A percentile compares a stretch with the other conserved stretches of the same genome.
These are phyloP conservation scores for Axinella damicornis DNA, from an alignment of 37 sponge, comb jelly and placozoan genomes.

Conservation along the genomic window DNA sequence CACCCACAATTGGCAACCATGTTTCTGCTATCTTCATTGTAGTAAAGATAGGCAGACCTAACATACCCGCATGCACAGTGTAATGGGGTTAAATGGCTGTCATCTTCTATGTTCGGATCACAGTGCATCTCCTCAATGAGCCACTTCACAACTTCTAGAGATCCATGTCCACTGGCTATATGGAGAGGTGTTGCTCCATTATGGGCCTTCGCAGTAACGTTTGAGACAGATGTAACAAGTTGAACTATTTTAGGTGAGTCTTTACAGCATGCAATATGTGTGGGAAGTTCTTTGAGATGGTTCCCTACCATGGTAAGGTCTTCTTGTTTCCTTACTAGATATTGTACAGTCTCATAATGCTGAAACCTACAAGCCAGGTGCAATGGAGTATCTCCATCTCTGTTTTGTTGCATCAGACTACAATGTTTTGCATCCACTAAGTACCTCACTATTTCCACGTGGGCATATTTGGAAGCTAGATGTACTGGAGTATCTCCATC, in stretches of 20 bases:
- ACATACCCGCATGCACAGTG: no score
- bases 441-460: not conserved
- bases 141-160: no score
- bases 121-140: no score
- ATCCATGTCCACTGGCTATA: no score
- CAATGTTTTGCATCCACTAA: not conserved
- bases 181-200: no score
- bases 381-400: not conserved
- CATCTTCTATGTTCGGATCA: no score
- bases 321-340: not conserved
- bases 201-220: no score
- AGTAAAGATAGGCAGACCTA: no score
- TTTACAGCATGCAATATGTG: not conserved
- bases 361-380: conserved; percentile 1
- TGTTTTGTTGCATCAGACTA: not conserved
- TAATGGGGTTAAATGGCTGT: no score
- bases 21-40: no score
- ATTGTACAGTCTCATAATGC: not conserved
- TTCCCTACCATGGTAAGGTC: not conserved
- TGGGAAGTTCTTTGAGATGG: not conserved
- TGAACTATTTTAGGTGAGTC: not conserved
- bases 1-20: no score
- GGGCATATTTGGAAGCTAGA: conserved; percentile 4
- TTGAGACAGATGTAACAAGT: no score
- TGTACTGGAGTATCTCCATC: conserved; percentile 4